Base-by-base conservation (phyloP, 2,888 invertebrate genomes). In the Lycocerus yunnanus region DNA sequence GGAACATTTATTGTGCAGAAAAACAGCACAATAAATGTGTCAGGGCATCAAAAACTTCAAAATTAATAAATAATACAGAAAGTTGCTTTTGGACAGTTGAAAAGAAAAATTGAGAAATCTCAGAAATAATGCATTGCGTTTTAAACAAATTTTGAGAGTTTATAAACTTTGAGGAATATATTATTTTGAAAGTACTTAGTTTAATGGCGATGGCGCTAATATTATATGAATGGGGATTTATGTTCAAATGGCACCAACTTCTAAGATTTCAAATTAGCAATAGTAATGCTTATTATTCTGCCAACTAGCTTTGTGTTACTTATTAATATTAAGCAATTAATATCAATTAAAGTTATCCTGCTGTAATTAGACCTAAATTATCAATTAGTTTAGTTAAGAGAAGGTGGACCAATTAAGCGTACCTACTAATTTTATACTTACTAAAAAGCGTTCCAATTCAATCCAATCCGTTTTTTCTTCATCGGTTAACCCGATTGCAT, bases 351-450 rank as follows among this genome's bases (percentile, higher is more conserved):
- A 43, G 43, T 43, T 43, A 43, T 43, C 43, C 43, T 11, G 9
- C 18, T 63, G 18, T 63, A 63, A 63, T 20, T n/a, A 63, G 61
- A 63, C 18, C 61, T 63, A 63, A 63, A 63, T 63, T 63, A 63
- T 63, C 61, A 63, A 63, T 63, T 63, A 63, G 13, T 63, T 63
- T 20, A 63, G 61, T 63, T 63, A 63, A 20, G 13, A 16, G 61
- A 43, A 63, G 61, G 61, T 63, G 61, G 61, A 18, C 16, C 61
- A 18, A 63, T 63, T 63, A 63, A 20, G 61, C 20, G n/a, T n/a
- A n/a, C n/a, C 3, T 63, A 63, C 20, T 63, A 63, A 63, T 63
- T n/a, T 63, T 63, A 16, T 63, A 18, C 18, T 18, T 18, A 18
- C 13, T 13, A 63, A 63, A 18, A 63, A 63, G 61, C 20, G 2